phyloP scores from a whole-genome alignment of 2,888 invertebrate genomes.

The Leucania comma region DNA sequence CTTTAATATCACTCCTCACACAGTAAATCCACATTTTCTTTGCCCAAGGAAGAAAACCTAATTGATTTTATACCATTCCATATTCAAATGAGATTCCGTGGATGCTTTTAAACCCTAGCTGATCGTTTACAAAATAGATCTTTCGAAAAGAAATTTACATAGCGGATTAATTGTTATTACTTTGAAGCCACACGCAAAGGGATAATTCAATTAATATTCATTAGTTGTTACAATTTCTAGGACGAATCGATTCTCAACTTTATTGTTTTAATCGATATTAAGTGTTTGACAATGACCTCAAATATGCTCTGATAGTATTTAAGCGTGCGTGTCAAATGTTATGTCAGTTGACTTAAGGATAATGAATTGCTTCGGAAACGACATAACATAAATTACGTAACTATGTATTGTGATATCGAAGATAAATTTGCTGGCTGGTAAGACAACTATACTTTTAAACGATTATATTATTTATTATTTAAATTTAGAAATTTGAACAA shows the following conservation, averaged over 20 bases:
- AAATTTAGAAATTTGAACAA: no score
- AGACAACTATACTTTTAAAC: no score
- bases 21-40: no score
- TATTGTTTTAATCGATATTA: conserved; percentile 52
- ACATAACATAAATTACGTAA: background rate
- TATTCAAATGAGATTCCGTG: conserved; percentile 21
- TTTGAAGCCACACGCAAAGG: conserved; percentile 60
- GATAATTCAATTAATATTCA: conserved; percentile 61
- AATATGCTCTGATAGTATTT: conserved; percentile 26
- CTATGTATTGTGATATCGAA: no score
- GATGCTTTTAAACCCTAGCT: conserved; percentile 10
- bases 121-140: conserved; percentile 38
- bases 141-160: conserved; percentile 61
- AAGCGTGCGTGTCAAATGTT: conserved; percentile 13
- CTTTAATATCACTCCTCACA: no score
- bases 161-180: conserved; percentile 65
- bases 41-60: background rate
- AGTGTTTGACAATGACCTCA: conserved; percentile 54
- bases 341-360: conserved; percentile 19
- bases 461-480: no score
- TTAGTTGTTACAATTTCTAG: conserved; percentile 47
- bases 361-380: background rate
- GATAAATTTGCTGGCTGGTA: no score
- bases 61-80: background rate
- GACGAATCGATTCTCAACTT: conserved; percentile 21